Conservation (phyloP, 2,113 vertebrate species). For the Salminus brasiliensis region DNA sequence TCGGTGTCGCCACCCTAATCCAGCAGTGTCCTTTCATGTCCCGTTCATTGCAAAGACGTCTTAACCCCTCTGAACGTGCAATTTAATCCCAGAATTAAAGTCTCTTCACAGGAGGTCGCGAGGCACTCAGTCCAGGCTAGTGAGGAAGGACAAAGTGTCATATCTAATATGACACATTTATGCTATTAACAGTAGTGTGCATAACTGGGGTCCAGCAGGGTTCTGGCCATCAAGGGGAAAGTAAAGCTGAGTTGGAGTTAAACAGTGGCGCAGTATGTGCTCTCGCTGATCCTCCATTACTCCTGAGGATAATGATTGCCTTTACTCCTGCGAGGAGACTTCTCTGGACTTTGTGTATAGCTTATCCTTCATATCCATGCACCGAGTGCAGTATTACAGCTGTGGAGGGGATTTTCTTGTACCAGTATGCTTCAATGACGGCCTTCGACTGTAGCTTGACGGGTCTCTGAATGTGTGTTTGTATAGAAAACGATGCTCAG, state of each 20-base stretch:
- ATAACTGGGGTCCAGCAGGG: slow-evolving; percentile 50
- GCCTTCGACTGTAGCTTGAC: neutral
- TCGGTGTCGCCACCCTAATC: slow-evolving; percentile 58
- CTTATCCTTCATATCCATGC: slow-evolving; percentile 15
- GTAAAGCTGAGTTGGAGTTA: slow-evolving; percentile 45
- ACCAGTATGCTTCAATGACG: neutral
- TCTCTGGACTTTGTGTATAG: neutral
- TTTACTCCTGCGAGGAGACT: neutral
- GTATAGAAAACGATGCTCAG: too few species aligned
- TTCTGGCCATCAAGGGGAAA: slow-evolving; percentile 42
- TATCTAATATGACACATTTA: slow-evolving; percentile 62
- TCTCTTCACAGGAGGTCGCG: slow-evolving; percentile 22
- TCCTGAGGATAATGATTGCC: slow-evolving; percentile 34
- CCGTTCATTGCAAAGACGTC: slow-evolving; percentile 67
- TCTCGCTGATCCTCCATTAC: slow-evolving; percentile 39
- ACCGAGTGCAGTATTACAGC: neutral
- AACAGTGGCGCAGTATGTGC: slow-evolving; percentile 42
- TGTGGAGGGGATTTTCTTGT: slow-evolving; percentile 5
- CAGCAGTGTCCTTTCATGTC: slow-evolving; percentile 74
- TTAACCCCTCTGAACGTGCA: slow-evolving; percentile 50
- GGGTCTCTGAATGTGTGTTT: neutral
- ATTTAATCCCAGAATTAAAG: slow-evolving; percentile 64
- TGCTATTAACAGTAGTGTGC: slow-evolving; percentile 56
- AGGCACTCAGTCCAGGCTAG: slow-evolving; percentile 57
- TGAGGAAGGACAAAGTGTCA: slow-evolving; percentile 60